These are phyloP conservation scores for Gnatocerus cornutus DNA, from an alignment of 2,888 invertebrate genomes.

Conservation along the genomic window DNA sequence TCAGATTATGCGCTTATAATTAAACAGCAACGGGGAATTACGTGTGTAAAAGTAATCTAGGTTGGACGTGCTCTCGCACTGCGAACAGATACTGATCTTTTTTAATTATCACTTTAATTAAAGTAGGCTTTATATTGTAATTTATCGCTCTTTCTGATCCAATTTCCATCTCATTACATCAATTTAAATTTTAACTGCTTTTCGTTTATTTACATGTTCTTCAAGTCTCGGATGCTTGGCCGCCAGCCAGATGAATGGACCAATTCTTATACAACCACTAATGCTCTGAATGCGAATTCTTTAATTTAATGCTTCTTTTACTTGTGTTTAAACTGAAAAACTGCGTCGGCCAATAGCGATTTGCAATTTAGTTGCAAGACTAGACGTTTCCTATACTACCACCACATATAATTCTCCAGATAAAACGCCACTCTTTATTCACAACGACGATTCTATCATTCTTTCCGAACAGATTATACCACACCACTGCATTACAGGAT, in stretches of 20 bases:
- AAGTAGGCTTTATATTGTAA: slow-evolving; percentile 69
- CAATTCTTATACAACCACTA: slow-evolving; percentile 45
- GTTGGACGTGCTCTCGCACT: slow-evolving; percentile 51
- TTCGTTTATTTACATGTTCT: slow-evolving; percentile 55
- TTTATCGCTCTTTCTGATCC: slow-evolving; percentile 68
- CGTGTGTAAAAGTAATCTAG: slow-evolving; percentile 55
- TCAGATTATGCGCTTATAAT: slow-evolving; percentile 60
- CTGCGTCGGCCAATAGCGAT: slow-evolving; percentile 37
- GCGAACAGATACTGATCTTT: slow-evolving; percentile 62
- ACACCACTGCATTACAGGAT: slow-evolving; percentile 28
- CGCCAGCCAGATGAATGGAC: slow-evolving; percentile 55
- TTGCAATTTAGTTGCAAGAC: slow-evolving; percentile 25
- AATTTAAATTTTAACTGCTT: slow-evolving; percentile 67
- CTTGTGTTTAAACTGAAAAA: slow-evolving; percentile 45
- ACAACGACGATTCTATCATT: background rate
- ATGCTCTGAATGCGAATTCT: slow-evolving; percentile 45
- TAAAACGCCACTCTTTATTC: slow-evolving; percentile 19
- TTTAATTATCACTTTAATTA: slow-evolving; percentile 70
- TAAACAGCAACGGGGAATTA: slow-evolving; percentile 58
- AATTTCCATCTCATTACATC: slow-evolving; percentile 70
- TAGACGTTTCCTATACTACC: background rate
- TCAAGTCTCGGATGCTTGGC: slow-evolving; percentile 53
- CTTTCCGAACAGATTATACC: slow-evolving; percentile 8
- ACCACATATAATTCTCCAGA: background rate
- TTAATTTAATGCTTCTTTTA: slow-evolving; percentile 46